Conservation (phyloP, 2,888 invertebrate genomes). For the Junonia oenone region DNA sequence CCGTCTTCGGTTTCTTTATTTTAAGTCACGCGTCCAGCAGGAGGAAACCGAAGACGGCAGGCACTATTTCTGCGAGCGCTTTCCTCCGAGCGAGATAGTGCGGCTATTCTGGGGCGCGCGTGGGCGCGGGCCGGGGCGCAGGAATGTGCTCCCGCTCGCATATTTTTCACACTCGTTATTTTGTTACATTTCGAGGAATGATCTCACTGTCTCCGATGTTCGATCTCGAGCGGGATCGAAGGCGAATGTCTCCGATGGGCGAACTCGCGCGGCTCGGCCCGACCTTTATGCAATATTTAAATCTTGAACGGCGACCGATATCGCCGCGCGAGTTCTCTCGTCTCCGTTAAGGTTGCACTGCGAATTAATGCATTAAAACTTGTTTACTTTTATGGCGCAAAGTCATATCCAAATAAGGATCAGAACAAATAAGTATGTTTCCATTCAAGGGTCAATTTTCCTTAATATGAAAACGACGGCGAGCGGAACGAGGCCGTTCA, state of each 20-base stretch:
- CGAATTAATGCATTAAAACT: conserved; percentile 65
- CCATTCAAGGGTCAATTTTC: conserved; percentile 62
- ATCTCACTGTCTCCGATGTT: conserved; percentile 37
- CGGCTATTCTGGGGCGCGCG: conserved; percentile 66
- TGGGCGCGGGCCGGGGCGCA: conserved; percentile 41
- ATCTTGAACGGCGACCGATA: conserved; percentile 39
- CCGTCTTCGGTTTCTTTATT: conserved; percentile 37
- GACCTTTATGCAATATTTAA: conserved; percentile 39
- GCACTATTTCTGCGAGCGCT: conserved; percentile 71
- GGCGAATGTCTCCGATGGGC: conserved; percentile 49
- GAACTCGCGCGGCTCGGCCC: conserved; percentile 31
- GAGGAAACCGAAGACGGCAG: conserved; percentile 56
- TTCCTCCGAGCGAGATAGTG: conserved; percentile 63
- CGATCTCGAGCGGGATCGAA: conserved; percentile 28
- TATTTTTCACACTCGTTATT: conserved; percentile 47
- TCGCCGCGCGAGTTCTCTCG: conserved; percentile 46
- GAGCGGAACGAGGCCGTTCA: conserved; percentile 6
- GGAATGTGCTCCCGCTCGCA: conserved; percentile 42
- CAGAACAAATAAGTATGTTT: conserved; percentile 49
- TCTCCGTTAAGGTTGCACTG: conserved; percentile 60
- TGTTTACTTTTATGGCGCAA: conserved; percentile 72
- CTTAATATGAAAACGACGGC: conserved; percentile 30
- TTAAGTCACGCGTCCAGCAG: conserved; percentile 1
- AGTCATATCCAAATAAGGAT: conserved; percentile 54
- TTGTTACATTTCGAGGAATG: conserved; percentile 40